A percentile compares a stretch with the other conserved stretches of the same genome.
These are phyloP conservation scores for Anoplolepis gracilipes DNA, from an alignment of 1,140 invertebrate species.

Conservation along the genomic window DNA sequence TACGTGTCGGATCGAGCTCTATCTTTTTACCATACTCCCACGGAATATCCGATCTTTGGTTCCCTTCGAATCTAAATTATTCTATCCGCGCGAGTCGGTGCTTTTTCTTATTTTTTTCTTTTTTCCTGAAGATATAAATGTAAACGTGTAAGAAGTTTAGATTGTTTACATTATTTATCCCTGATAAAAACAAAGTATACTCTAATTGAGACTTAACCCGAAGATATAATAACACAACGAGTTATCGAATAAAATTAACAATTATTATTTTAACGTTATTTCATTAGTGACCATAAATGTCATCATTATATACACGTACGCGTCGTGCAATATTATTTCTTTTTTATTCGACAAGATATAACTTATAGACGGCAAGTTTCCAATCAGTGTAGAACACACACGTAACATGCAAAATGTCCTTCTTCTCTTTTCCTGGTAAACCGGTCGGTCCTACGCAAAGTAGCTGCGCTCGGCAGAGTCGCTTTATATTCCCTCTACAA, in stretches of 20 bases:
- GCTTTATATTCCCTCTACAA: slow-evolving; percentile 65
- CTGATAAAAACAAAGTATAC: neutral
- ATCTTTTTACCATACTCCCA: slow-evolving; percentile 69
- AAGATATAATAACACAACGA: neutral
- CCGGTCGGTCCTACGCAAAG: slow-evolving; percentile 69
- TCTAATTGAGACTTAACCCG: slow-evolving; percentile 24
- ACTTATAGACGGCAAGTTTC: slow-evolving; percentile 50
- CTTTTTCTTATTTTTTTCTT: neutral
- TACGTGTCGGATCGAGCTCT: slow-evolving; percentile 72
- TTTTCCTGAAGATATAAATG: slow-evolving; percentile 24
- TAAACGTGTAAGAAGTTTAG: slow-evolving; percentile 5
- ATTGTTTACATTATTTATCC: neutral
- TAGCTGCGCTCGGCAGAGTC: slow-evolving; percentile 38
- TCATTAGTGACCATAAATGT: neutral
- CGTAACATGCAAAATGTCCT: slow-evolving; percentile 38
- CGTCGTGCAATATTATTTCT: slow-evolving; percentile 27
- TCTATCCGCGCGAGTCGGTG: neutral
- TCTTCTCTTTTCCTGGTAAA: slow-evolving; percentile 57
- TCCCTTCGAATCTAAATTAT: slow-evolving; percentile 32
- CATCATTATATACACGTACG: neutral
- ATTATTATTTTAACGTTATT: slow-evolving; percentile 10
- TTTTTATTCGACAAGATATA: slow-evolving; percentile 15
- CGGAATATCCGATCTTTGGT: slow-evolving; percentile 43
- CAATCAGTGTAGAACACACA: slow-evolving; percentile 43
- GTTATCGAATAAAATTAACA: slow-evolving; percentile 10